Conservation (phyloP, 2,888 invertebrate genomes). For the Hypolimnas misippus region DNA sequence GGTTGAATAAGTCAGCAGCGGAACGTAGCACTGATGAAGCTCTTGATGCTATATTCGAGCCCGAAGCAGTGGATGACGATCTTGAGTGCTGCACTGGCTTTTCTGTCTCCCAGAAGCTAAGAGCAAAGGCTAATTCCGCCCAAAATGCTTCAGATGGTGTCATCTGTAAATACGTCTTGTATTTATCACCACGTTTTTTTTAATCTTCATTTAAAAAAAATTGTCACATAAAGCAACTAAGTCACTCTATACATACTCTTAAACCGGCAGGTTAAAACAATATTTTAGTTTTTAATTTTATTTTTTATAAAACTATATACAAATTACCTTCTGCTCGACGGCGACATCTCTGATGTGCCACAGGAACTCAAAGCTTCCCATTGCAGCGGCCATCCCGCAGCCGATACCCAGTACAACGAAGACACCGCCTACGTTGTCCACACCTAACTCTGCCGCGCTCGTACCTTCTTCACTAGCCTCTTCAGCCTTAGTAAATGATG, state of each 20-base stretch:
- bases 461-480: constrained; percentile 66
- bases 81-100: constrained; percentile 86
- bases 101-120: constrained; percentile 88
- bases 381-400: constrained; percentile 87
- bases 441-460: constrained; percentile 86
- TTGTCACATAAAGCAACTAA: no score
- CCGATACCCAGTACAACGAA: constrained; percentile 93
- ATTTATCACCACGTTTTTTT: no score
- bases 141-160: constrained; percentile 87
- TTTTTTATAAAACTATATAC: no score
- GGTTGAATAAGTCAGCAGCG: constrained; percentile 68
- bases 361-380: constrained; percentile 94
- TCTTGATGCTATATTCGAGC: constrained; percentile 58
- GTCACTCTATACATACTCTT: no score
- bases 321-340: constrained; percentile 89
- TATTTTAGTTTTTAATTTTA: no score
- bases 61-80: constrained; percentile 63
- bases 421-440: constrained; percentile 96
- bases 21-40: constrained; percentile 75
- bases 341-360: constrained; percentile 94
- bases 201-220: no score
- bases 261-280: no score
- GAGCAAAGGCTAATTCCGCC: constrained; percentile 88
- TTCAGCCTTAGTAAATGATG: constrained; percentile 51
- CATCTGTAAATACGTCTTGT: constrained; percentile 81